Conservation (phyloP, 1,140 invertebrate species). For the Trachelipus rathkii region DNA sequence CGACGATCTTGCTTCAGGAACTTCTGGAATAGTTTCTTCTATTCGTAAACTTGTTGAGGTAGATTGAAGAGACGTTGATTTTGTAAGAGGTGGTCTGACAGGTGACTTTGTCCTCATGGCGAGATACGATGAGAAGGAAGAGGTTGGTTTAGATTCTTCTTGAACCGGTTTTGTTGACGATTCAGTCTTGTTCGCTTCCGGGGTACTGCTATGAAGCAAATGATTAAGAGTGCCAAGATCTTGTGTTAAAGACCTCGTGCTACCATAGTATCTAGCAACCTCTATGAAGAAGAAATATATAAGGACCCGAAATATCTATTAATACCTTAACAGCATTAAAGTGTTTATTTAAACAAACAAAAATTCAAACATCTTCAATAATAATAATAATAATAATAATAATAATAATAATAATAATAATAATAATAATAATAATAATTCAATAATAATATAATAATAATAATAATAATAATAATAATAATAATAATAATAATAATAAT, state of each 20-base stretch:
- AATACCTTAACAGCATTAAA: no score
- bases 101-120: slow-evolving; percentile 43
- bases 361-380: no score
- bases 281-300: slow-evolving; percentile 18
- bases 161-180: background rate
- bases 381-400: no score
- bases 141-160: background rate
- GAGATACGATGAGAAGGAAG: slow-evolving; percentile 42
- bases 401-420: no score
- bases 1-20: background rate
- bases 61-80: slow-evolving; percentile 25
- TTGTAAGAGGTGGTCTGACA: slow-evolving; percentile 29
- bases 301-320: no score
- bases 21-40: background rate
- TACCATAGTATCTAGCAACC: slow-evolving; percentile 35
- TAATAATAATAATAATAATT: no score
- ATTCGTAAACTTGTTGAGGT: background rate
- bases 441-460: no score
- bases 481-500: no score
- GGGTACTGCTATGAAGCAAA: slow-evolving; percentile 24
- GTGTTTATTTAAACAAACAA: no score
- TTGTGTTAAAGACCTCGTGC: slow-evolving; percentile 35
- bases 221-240: slow-evolving; percentile 29
- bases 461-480: no score
- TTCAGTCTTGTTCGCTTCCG: slow-evolving; percentile 4